phyloP scores from a whole-genome alignment of 1,140 invertebrate species.

The Cyrtorhinus lividipennis region DNA sequence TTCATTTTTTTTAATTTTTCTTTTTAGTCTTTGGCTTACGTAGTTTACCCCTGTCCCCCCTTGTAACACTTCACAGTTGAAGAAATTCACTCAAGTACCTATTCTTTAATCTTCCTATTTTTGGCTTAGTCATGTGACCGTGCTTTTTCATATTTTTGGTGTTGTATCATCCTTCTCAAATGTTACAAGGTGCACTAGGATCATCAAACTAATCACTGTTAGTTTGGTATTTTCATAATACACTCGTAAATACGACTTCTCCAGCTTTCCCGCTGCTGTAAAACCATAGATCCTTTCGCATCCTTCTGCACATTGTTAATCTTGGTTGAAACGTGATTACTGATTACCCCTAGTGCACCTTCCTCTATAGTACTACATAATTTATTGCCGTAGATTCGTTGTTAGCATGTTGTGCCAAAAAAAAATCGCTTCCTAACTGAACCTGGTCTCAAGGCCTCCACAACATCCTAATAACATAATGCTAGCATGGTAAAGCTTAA shows the following conservation, averaged over 20 bases:
- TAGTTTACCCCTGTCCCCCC: neutral
- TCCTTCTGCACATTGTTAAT: too few relatives aligned
- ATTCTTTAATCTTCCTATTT: conserved; percentile 25
- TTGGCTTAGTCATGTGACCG: conserved; percentile 28
- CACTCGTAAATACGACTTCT: too few relatives aligned
- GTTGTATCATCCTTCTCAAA: conserved; percentile 18
- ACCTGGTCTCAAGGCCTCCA: conserved; percentile 19
- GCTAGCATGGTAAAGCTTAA: conserved; percentile 26
- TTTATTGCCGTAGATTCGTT: conserved; percentile 23
- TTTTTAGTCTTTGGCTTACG: neutral
- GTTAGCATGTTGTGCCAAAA: conserved; percentile 28
- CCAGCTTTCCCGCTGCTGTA: too few relatives aligned
- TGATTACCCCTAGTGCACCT: conserved; percentile 18
- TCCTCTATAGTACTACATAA: conserved; percentile 13
- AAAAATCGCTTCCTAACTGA: conserved; percentile 21
- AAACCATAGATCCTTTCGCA: too few relatives aligned
- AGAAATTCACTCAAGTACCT: conserved; percentile 31
- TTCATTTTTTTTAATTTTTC: conserved; percentile 6
- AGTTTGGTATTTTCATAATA: too few relatives aligned
- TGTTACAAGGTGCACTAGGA: conserved; percentile 14
- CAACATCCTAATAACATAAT: conserved; percentile 27
- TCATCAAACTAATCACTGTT: too few relatives aligned
- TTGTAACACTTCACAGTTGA: conserved; percentile 24
- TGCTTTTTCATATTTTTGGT: conserved; percentile 25
- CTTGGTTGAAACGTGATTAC: too few relatives aligned